These are phyloP conservation scores for Machimus rusticus DNA, from an alignment of 2,888 invertebrate genomes.

Conservation along the genomic window DNA sequence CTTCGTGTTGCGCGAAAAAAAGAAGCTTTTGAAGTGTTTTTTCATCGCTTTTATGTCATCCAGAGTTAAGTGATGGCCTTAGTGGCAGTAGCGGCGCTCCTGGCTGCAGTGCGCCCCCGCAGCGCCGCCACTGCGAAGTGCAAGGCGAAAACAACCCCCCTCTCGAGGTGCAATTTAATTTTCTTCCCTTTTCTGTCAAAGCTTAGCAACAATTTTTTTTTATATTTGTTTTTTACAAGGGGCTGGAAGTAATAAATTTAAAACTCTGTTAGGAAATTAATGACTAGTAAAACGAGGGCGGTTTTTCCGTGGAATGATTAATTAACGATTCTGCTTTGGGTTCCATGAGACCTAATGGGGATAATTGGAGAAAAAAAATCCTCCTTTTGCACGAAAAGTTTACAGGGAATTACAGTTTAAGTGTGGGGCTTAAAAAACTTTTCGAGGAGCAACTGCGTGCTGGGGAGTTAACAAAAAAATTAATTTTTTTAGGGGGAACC, in stretches of 20 bases:
- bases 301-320: not conserved
- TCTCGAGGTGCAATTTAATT: not conserved
- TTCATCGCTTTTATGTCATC: slow-evolving; percentile 3
- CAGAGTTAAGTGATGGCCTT: not conserved
- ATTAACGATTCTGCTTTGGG: not conserved
- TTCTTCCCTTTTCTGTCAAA: not conserved
- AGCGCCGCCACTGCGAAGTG: not conserved
- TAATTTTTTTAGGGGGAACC: not conserved
- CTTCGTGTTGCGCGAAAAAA: not conserved
- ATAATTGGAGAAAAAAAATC: not conserved
- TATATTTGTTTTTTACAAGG: not conserved
- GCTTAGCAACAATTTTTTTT: not conserved
- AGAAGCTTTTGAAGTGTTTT: not conserved
- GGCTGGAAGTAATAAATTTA: not conserved
- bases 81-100: not conserved
- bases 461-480: not conserved
- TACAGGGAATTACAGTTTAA: not conserved
- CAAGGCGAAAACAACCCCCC: not conserved
- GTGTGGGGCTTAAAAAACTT: not conserved
- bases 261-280: slow-evolving; percentile 1
- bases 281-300: not conserved
- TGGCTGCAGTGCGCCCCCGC: not conserved
- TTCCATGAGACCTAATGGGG: not conserved
- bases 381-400: not conserved
- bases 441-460: not conserved